Percentiles rank a stretch among this genome's conserved stretches.
Evolutionary conservation across 2,888 invertebrate genomes (phyloP).

Genomic region (Priocnemis perturbator): DNA sequence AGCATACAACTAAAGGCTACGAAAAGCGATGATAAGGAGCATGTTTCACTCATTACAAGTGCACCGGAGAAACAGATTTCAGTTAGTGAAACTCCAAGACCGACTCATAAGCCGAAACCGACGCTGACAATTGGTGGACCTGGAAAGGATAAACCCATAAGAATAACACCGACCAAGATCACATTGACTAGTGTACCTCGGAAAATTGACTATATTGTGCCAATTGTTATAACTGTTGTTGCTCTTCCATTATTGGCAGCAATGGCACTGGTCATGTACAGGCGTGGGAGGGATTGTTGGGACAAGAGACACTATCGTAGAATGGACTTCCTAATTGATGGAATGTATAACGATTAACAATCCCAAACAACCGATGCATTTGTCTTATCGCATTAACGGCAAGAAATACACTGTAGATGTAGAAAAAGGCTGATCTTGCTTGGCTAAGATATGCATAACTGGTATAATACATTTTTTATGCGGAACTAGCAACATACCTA

Average conservation of each 20-base stretch:
- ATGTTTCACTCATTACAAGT: not conserved
- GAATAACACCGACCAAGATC: slow-evolving; percentile 59
- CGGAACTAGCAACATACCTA: no score
- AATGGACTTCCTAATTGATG: slow-evolving; percentile 93
- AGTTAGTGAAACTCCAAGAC: slow-evolving; percentile 34
- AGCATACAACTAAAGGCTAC: not conserved
- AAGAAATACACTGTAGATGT: no score
- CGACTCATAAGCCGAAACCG: slow-evolving; percentile 76
- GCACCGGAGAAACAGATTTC: not conserved
- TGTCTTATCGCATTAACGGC: no score
- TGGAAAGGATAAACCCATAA: slow-evolving; percentile 47
- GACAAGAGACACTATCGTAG: slow-evolving; percentile 89
- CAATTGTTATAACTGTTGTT: slow-evolving; percentile 84
- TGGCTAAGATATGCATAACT: no score
- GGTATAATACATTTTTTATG: no score
- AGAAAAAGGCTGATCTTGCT: no score
- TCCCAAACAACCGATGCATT: not conserved
- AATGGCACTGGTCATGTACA: slow-evolving; percentile 81
- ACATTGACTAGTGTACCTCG: slow-evolving; percentile 62
- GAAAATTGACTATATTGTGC: slow-evolving; percentile 82
- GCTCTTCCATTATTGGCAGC: slow-evolving; percentile 85
- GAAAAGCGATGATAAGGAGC: not conserved
- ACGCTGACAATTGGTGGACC: slow-evolving; percentile 74
- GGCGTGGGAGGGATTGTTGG: slow-evolving; percentile 88
- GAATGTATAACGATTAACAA: slow-evolving; percentile 88